These are phyloP conservation scores for Pyxicephalus adspersus DNA, from an alignment of 2,113 vertebrate species.

Conservation along the genomic window DNA sequence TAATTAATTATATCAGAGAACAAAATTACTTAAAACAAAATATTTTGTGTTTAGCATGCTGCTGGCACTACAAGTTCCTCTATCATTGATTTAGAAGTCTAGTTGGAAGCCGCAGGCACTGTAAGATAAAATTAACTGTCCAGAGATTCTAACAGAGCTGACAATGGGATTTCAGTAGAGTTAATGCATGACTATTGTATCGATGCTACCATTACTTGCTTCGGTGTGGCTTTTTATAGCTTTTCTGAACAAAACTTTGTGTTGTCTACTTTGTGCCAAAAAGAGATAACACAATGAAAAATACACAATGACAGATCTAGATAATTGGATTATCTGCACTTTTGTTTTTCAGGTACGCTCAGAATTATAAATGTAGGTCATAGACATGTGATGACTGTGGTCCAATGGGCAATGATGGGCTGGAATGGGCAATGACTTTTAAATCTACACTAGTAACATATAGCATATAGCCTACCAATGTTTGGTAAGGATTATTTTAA, in stretches of 20 bases:
- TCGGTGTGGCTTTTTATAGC: neutral
- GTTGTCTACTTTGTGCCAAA: neutral
- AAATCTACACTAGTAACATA: too few relatives aligned
- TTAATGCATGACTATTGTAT: neutral
- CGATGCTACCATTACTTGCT: neutral
- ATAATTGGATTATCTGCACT: too few relatives aligned
- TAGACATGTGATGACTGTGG: too few relatives aligned
- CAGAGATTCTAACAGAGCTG: neutral
- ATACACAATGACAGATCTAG: too few relatives aligned
- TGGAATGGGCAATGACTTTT: too few relatives aligned
- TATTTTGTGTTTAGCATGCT: neutral
- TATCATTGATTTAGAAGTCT: neutral
- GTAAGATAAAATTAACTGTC: neutral
- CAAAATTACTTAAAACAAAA: neutral
- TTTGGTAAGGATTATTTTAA: too few relatives aligned
- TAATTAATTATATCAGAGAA: neutral
- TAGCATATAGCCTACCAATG: too few relatives aligned
- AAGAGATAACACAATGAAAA: too few relatives aligned
- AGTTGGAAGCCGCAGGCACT: neutral
- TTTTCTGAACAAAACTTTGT: constrained; percentile 1
- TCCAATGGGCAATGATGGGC: too few relatives aligned
- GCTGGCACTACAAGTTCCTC: neutral
- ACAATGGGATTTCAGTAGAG: neutral
- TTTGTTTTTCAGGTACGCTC: too few relatives aligned
- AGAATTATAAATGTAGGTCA: too few relatives aligned